A percentile compares a stretch with the other conserved stretches of the same genome.
Evolutionary conservation across 2,797 vertebrate species (phyloP).

Genomic region (Pseudocheirus occidentalis): DNA sequence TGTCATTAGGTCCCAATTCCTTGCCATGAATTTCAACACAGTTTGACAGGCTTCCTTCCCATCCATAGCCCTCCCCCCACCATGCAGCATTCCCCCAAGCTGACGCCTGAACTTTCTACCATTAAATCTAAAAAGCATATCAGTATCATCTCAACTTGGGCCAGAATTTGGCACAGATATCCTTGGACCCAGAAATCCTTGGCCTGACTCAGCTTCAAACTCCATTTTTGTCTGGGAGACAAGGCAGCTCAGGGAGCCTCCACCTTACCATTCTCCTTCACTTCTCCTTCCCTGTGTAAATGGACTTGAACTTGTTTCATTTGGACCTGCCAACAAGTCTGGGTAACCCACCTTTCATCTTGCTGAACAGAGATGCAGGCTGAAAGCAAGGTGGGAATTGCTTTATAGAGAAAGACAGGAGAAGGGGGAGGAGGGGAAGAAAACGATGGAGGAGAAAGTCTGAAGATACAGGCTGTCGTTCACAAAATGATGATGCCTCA

Average conservation of each 20-base stretch:
- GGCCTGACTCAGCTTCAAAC: neutral
- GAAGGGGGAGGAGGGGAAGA: neutral
- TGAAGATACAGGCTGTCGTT: neutral
- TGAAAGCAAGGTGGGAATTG: neutral
- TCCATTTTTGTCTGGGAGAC: neutral
- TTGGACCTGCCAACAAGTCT: slow-evolving; percentile 29
- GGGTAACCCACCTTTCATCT: slow-evolving; percentile 32
- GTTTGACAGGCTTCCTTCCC: neutral
- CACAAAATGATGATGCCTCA: neutral
- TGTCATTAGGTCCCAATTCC: neutral
- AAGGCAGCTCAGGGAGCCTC: neutral
- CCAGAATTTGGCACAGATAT: neutral
- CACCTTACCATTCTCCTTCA: neutral
- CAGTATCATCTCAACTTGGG: neutral
- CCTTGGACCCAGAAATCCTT: neutral
- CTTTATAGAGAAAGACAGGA: slow-evolving; percentile 11
- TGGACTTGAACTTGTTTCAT: slow-evolving; percentile 28
- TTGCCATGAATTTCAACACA: neutral
- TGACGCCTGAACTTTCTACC: neutral
- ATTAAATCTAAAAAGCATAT: neutral
- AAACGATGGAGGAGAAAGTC: neutral
- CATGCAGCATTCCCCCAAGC: neutral
- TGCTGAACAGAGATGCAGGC: slow-evolving; percentile 19
- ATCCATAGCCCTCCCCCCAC: neutral
- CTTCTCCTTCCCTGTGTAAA: slow-evolving; percentile 17